These are phyloP conservation scores for Artemia franciscana DNA, from an alignment of 1,140 invertebrate species.

Conservation along the genomic window DNA sequence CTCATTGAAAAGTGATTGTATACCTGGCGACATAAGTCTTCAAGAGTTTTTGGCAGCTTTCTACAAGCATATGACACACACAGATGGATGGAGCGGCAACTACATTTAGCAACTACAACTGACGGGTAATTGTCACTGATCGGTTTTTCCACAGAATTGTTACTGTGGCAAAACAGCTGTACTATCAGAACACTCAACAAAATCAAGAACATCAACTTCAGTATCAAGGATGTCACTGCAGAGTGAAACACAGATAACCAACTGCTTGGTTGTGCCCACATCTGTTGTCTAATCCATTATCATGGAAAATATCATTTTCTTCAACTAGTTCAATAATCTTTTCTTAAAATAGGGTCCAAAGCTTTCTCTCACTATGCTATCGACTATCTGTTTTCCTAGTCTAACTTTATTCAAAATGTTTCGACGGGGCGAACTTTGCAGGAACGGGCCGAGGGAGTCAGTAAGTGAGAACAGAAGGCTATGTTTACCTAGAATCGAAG, in stretches of 20 bases:
- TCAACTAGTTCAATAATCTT: neutral
- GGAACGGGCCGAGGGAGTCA: too few species aligned
- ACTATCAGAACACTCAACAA: slow-evolving; percentile 11
- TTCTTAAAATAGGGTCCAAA: neutral
- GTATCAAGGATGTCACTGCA: slow-evolving; percentile 7
- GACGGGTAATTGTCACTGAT: slow-evolving; percentile 12
- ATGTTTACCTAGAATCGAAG: too few species aligned
- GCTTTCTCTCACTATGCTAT: neutral
- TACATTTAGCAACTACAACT: too few species aligned
- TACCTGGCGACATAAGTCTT: slow-evolving; percentile 15
- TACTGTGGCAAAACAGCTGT: slow-evolving; percentile 11
- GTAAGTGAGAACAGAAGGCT: too few species aligned
- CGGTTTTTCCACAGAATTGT: slow-evolving; percentile 16
- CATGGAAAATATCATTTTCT: slow-evolving; percentile 4
- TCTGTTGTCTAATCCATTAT: slow-evolving; percentile 12
- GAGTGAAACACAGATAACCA: slow-evolving; percentile 9
- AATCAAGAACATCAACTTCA: slow-evolving; percentile 9
- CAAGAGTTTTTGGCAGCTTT: slow-evolving; percentile 15
- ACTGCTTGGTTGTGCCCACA: slow-evolving; percentile 10
- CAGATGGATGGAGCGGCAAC: slow-evolving; percentile 18
- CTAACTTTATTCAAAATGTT: too few species aligned
- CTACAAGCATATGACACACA: slow-evolving; percentile 16
- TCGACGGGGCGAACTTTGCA: too few species aligned
- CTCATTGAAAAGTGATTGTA: slow-evolving; percentile 18
- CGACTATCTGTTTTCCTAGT: neutral